Conservation (phyloP, 2,888 invertebrate species). For the Caenorhabditis uteleia region DNA sequence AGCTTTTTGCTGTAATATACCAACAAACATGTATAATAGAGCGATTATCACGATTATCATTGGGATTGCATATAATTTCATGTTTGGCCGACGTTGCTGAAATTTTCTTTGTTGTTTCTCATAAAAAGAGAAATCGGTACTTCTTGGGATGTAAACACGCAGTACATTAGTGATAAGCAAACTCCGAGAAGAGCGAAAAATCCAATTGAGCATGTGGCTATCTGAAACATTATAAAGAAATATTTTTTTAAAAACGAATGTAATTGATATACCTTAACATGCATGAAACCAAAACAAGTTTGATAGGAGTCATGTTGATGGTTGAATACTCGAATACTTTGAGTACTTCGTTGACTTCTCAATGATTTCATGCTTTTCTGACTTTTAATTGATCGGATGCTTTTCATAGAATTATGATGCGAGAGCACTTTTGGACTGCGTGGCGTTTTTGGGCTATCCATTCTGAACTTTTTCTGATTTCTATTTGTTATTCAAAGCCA, state of each 20-base stretch:
- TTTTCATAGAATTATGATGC: slow-evolving; percentile 41
- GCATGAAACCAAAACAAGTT: slow-evolving; percentile 51
- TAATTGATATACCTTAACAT: slow-evolving; percentile 40
- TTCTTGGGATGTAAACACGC: slow-evolving; percentile 49
- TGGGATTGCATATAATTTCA: slow-evolving; percentile 47
- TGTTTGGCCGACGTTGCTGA: slow-evolving; percentile 39
- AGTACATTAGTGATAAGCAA: slow-evolving; percentile 43
- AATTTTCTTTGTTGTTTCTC: neutral
- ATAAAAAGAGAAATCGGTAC: too few relatives aligned
- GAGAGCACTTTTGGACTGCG: slow-evolving; percentile 34
- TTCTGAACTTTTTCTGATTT: too few relatives aligned
- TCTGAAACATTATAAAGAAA: slow-evolving; percentile 15
- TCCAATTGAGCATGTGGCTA: slow-evolving; percentile 51
- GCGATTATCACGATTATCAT: slow-evolving; percentile 50
- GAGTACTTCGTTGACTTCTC: slow-evolving; percentile 42
- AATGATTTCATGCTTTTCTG: slow-evolving; percentile 36
- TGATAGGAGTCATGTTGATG: slow-evolving; percentile 51
- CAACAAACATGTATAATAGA: slow-evolving; percentile 55
- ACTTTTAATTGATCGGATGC: slow-evolving; percentile 32
- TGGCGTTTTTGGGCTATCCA: slow-evolving; percentile 25
- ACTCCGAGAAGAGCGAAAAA: slow-evolving; percentile 46
- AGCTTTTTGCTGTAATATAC: slow-evolving; percentile 53
- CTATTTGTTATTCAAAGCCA: too few relatives aligned
- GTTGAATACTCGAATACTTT: slow-evolving; percentile 52
- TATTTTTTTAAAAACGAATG: neutral